These are phyloP conservation scores for Eptesicus fuscus DNA, from an alignment of 2,113 vertebrate species.

Conservation along the genomic window DNA sequence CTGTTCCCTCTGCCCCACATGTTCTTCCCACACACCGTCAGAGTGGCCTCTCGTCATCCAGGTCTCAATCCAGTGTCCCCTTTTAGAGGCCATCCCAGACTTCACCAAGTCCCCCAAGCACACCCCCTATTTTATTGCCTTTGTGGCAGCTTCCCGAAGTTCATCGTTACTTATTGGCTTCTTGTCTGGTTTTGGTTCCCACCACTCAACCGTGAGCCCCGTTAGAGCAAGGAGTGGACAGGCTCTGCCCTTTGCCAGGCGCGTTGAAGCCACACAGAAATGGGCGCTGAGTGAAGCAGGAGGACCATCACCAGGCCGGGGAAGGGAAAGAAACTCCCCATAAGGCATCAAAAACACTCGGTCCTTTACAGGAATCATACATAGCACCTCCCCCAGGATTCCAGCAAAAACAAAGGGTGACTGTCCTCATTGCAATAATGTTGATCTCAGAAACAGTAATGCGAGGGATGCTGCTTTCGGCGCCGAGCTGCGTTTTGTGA, in stretches of 20 bases:
- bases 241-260: not conserved
- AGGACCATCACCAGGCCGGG: too few species aligned
- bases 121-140: not conserved
- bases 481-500: not conserved
- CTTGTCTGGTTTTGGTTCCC: not conserved
- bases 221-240: not conserved
- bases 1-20: not conserved
- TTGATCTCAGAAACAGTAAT: not conserved
- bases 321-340: not conserved
- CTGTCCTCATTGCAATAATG: too few species aligned
- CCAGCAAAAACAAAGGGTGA: not conserved
- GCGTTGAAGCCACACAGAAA: not conserved
- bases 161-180: not conserved
- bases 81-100: not conserved
- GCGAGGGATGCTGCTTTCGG: not conserved
- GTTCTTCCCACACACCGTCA: not conserved
- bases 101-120: not conserved
- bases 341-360: not conserved
- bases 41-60: not conserved
- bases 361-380: too few species aligned
- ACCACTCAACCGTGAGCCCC: not conserved
- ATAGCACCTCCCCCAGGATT: not conserved
- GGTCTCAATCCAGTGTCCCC: not conserved
- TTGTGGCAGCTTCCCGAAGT: not conserved
- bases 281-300: not conserved